Evolutionary conservation across 2,113 vertebrate genomes (phyloP).

Genomic region (Neopipo cinnamomea): DNA sequence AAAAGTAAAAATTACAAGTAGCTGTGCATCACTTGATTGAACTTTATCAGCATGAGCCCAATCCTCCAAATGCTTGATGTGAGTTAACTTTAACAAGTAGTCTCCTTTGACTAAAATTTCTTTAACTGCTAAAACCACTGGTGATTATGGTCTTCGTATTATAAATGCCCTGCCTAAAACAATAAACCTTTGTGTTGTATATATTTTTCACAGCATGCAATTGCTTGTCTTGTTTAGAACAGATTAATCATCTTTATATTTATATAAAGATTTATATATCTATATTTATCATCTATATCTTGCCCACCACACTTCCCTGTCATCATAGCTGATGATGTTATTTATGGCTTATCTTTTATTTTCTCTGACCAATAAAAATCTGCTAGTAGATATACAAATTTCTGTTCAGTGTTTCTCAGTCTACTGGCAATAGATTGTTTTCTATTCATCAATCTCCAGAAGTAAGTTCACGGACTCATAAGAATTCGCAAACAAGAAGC

Average conservation of each 20-base stretch:
- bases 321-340: slow-evolving; percentile 18
- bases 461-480: neutral
- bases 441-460: neutral
- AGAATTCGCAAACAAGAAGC: neutral
- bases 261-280: no score
- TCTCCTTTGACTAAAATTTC: neutral
- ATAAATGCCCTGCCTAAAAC: slow-evolving; percentile 33
- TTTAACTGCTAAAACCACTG: slow-evolving; percentile 18
- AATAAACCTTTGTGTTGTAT: slow-evolving; percentile 41
- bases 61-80: slow-evolving; percentile 39
- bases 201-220: slow-evolving; percentile 42
- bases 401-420: neutral
- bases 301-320: neutral
- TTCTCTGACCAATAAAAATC: slow-evolving; percentile 24
- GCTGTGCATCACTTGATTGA: slow-evolving; percentile 32
- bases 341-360: slow-evolving; percentile 28
- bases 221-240: slow-evolving; percentile 37
- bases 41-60: slow-evolving; percentile 37
- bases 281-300: no score
- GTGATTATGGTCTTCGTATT: slow-evolving; percentile 23
- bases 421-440: neutral
- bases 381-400: neutral
- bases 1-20: slow-evolving; percentile 29
- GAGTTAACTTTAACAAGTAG: slow-evolving; percentile 37
- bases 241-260: slow-evolving; percentile 31